Evolutionary conservation across 2,797 vertebrate genomes (phyloP).

Genomic region (Pangasius djambal): DNA sequence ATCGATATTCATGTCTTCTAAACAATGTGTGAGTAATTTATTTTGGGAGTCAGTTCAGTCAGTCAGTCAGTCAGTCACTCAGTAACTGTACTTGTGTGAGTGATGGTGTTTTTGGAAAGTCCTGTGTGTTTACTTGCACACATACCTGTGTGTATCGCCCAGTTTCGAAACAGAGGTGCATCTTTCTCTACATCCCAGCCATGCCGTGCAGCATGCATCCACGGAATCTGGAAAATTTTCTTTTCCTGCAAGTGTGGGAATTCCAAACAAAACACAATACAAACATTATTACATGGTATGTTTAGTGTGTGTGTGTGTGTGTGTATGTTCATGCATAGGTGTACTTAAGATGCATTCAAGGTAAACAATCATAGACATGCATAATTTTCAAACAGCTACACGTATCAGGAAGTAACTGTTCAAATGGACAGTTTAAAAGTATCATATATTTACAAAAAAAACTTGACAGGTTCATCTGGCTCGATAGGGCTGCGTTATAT

Average conservation of each 20-base stretch:
- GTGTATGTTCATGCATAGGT: no score
- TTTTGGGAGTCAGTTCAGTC: not conserved
- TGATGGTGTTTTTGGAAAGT: not conserved
- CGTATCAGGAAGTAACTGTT: not conserved
- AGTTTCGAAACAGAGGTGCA: constrained; percentile 96
- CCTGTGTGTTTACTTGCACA: not conserved
- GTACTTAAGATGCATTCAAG: not conserved
- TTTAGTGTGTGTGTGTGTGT: not conserved
- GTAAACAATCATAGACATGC: not conserved
- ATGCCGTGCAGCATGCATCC: constrained; percentile 98
- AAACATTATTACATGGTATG: not conserved
- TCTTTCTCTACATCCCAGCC: constrained; percentile 99
- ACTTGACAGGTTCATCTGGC: not conserved
- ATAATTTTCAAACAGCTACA: not conserved
- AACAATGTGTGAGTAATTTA: not conserved
- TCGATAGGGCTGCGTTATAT: not conserved
- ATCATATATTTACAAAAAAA: not conserved
- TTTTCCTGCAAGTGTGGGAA: constrained; percentile 82
- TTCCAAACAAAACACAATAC: constrained; percentile 43
- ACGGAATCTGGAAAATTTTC: constrained; percentile 98
- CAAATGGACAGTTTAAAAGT: not conserved
- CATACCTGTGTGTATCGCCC: constrained; percentile 98
- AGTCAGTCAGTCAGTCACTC: not conserved
- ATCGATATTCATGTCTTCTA: not conserved
- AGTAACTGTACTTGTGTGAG: not conserved